Evolutionary conservation across 1,140 invertebrate genomes (phyloP).

Genomic region (Pteromalus puparum): DNA sequence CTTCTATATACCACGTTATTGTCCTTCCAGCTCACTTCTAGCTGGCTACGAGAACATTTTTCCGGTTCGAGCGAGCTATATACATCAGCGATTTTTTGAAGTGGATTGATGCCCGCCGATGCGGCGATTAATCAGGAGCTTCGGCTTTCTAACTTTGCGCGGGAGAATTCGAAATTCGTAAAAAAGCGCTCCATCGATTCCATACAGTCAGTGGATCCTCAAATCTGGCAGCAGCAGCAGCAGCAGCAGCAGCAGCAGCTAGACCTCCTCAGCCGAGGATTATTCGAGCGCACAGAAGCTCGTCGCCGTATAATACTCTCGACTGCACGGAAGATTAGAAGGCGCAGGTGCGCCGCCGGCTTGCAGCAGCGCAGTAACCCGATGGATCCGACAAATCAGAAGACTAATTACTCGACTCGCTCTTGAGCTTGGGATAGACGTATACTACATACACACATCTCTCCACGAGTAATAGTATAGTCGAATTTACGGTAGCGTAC

Average conservation of each 20-base stretch:
- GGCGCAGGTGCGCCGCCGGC: neutral
- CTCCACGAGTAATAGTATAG: no score
- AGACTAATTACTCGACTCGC: neutral
- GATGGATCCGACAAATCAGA: constrained; percentile 3
- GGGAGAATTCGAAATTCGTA: neutral
- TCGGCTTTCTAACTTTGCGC: no score
- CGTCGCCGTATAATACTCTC: no score
- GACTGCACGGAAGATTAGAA: neutral
- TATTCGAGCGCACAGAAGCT: neutral
- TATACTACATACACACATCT: no score
- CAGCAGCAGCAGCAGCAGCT: no score
- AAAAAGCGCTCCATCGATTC: no score
- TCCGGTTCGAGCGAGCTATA: no score
- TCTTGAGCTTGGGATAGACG: neutral
- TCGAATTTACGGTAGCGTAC: no score
- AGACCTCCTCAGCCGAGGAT: neutral
- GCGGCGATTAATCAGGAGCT: neutral
- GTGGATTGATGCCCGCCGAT: neutral
- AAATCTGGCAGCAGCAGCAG: no score
- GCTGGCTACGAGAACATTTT: no score
- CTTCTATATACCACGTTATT: neutral
- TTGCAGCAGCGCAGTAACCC: neutral
- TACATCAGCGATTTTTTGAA: no score
- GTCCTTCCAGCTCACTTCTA: neutral
- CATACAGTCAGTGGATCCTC: no score